A percentile compares a stretch with the other conserved stretches of the same genome.
phyloP scores from a whole-genome alignment of 2,797 vertebrate species.

The Rousettus madagascariensis region DNA sequence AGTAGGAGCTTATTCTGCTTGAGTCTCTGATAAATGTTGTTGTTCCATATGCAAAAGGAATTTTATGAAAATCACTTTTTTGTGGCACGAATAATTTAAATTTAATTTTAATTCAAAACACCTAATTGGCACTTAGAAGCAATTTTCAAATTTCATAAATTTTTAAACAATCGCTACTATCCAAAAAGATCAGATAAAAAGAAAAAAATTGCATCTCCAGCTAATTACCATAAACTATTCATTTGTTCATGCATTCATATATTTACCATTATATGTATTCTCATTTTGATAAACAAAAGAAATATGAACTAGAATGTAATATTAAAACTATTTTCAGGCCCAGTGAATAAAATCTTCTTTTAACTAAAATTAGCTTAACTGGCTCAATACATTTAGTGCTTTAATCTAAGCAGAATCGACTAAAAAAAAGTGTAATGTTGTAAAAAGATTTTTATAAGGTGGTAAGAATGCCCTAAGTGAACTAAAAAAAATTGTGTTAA shows the following conservation, averaged over 20 bases:
- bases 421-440: neutral
- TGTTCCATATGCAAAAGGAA: neutral
- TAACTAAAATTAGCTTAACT: neutral
- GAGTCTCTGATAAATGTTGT: neutral
- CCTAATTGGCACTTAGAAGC: neutral
- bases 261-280: neutral
- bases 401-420: constrained; percentile 17
- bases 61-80: neutral
- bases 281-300: neutral
- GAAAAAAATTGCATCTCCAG: neutral
- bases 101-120: neutral
- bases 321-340: neutral
- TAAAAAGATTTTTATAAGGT: constrained; percentile 13
- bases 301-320: neutral
- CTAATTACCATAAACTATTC: neutral
- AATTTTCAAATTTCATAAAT: neutral
- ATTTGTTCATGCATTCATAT: neutral
- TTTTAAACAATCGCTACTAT: neutral
- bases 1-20: neutral
- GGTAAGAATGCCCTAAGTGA: neutral
- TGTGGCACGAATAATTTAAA: neutral
- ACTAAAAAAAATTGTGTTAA: neutral
- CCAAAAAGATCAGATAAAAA: neutral
- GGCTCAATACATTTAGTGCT: neutral
- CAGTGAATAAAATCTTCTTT: neutral